phyloP scores from a whole-genome alignment of 2,113 vertebrate species.

The Oryzias melastigma region DNA sequence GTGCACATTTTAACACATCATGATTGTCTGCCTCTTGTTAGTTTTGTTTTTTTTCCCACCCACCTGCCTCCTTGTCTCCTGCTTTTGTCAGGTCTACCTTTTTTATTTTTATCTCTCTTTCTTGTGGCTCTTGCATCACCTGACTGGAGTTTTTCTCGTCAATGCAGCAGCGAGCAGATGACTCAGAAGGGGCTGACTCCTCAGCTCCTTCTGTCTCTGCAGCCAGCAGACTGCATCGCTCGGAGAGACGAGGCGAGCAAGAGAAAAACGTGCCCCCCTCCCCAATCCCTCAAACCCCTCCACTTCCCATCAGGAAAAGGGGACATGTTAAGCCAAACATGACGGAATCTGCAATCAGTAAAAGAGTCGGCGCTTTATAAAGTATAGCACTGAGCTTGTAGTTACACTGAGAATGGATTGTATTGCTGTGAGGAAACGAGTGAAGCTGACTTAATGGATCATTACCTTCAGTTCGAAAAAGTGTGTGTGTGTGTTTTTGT shows the following conservation, averaged over 20 bases:
- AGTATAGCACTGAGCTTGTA: slow-evolving; percentile 26
- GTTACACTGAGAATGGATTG: slow-evolving; percentile 22
- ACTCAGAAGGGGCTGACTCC: slow-evolving; percentile 72
- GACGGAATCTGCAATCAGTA: slow-evolving; percentile 36
- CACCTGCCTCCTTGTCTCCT: slow-evolving; percentile 4
- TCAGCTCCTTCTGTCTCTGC: slow-evolving; percentile 50
- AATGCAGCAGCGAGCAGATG: slow-evolving; percentile 75
- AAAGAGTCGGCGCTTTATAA: slow-evolving; percentile 8
- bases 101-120: slow-evolving; percentile 31
- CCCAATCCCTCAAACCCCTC: slow-evolving; percentile 9
- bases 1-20: slow-evolving; percentile 78
- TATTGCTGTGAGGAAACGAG: slow-evolving; percentile 39
- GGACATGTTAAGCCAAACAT: slow-evolving; percentile 36
- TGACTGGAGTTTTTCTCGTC: slow-evolving; percentile 70
- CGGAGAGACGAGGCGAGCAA: slow-evolving; percentile 29
- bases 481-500: slow-evolving; percentile 30
- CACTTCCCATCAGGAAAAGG: slow-evolving; percentile 18
- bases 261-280: slow-evolving; percentile 29
- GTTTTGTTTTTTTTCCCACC: slow-evolving; percentile 29
- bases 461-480: slow-evolving; percentile 48
- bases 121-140: slow-evolving; percentile 70
- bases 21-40: slow-evolving; percentile 48
- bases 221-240: slow-evolving; percentile 61
- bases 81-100: slow-evolving; percentile 45
- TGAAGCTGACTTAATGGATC: slow-evolving; percentile 40